Evolutionary conservation across 2,113 vertebrate genomes (phyloP).

Genomic region (Urocitellus parryii): DNA sequence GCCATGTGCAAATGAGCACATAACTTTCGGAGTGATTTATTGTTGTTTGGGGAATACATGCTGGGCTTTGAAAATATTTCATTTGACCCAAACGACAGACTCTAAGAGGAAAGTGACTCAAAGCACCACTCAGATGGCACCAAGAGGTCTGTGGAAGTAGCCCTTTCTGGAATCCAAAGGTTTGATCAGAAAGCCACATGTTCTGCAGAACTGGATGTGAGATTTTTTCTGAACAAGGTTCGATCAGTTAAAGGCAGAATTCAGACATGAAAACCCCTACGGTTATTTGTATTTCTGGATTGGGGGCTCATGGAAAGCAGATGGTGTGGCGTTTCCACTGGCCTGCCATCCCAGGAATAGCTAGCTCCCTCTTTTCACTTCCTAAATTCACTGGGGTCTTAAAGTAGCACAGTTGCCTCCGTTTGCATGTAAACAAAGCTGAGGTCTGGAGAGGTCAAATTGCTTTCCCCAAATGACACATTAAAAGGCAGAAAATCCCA

Average conservation of each 20-base stretch:
- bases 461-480: background rate
- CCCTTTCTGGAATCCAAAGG: background rate
- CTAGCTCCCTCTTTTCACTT: background rate
- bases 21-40: slow-evolving; percentile 81
- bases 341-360: background rate
- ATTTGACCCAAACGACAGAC: slow-evolving; percentile 70
- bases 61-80: slow-evolving; percentile 72
- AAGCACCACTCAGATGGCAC: background rate
- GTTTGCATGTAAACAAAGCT: background rate
- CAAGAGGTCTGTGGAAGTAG: background rate
- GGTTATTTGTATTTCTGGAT: background rate
- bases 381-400: background rate
- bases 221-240: background rate
- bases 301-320: background rate
- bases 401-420: background rate
- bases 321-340: background rate
- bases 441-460: background rate
- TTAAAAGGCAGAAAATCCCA: background rate
- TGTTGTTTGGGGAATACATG: slow-evolving; percentile 71
- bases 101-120: slow-evolving; percentile 50
- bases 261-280: background rate
- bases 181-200: background rate
- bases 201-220: background rate
- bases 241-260: background rate
- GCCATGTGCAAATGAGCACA: slow-evolving; percentile 77